Percentiles rank a stretch among this genome's conserved stretches.
These are phyloP conservation scores for Pachliopta kotzebuea DNA, from an alignment of 2,888 invertebrate genomes.

Conservation along the genomic window DNA sequence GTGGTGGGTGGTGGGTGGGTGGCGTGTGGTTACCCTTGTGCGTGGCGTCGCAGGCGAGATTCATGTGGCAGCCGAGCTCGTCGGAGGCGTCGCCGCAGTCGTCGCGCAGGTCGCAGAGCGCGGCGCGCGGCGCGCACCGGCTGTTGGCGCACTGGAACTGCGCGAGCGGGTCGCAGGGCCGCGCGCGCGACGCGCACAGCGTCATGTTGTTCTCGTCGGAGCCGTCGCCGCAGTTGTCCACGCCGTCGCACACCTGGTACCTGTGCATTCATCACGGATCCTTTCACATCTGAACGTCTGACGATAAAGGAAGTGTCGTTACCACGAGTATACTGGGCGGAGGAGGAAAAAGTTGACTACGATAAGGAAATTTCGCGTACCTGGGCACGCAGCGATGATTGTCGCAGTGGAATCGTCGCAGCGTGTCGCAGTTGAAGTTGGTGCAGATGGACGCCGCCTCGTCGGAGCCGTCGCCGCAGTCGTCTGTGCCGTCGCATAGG, in stretches of 20 bases:
- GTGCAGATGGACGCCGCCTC: conserved; percentile 90
- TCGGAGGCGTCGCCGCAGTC: conserved; percentile 96
- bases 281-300: background rate
- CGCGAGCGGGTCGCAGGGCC: conserved; percentile 87
- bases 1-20: too few species aligned
- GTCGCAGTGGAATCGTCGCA: conserved; percentile 92
- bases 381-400: conserved; percentile 93
- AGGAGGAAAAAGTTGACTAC: too few species aligned
- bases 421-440: conserved; percentile 91
- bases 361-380: conserved; percentile 36
- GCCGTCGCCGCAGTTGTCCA: conserved; percentile 96
- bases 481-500: conserved; percentile 95
- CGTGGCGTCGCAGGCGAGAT: conserved; percentile 13
- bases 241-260: conserved; percentile 94
- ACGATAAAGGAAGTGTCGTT: background rate
- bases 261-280: conserved; percentile 39
- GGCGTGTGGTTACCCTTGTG: conserved; percentile 9
- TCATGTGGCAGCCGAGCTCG: conserved; percentile 90
- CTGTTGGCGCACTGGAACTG: conserved; percentile 95
- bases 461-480: conserved; percentile 95
- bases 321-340: too few species aligned
- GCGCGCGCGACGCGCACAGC: conserved; percentile 87
- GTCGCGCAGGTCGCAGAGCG: conserved; percentile 93
- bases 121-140: conserved; percentile 88
- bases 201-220: conserved; percentile 98